Evolutionary conservation across 2,113 vertebrate genomes (phyloP).

Genomic region (Antechinus stuartii): DNA sequence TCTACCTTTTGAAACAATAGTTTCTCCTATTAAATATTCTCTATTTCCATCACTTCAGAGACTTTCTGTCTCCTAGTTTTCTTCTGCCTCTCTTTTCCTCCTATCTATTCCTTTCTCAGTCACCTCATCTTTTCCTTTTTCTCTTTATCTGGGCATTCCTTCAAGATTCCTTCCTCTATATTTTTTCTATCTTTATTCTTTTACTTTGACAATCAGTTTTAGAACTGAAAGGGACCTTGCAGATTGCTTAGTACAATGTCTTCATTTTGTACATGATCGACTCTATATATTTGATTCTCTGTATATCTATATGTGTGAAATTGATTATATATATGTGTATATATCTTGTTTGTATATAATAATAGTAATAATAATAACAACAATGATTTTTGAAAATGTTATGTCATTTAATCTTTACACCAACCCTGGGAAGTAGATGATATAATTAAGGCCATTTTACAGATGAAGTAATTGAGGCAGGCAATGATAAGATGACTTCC

Average conservation of each 20-base stretch:
- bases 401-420: background rate
- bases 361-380: background rate
- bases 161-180: background rate
- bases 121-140: background rate
- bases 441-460: background rate
- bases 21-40: background rate
- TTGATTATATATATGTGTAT: background rate
- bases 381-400: background rate
- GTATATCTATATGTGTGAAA: background rate
- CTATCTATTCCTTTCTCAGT: background rate
- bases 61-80: background rate
- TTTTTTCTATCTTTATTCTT: background rate
- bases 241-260: background rate
- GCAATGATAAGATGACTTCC: background rate
- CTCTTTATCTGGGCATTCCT: background rate
- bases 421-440: background rate
- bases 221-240: background rate
- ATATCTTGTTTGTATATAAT: background rate
- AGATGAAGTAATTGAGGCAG: background rate
- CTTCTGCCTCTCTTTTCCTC: background rate
- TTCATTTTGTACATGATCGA: background rate
- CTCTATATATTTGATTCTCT: background rate
- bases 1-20: background rate
- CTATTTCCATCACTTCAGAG: background rate
- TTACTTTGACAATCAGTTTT: background rate